Evolutionary conservation across 2,888 invertebrate species (phyloP).

Genomic region (Neoscelio sp.): DNA sequence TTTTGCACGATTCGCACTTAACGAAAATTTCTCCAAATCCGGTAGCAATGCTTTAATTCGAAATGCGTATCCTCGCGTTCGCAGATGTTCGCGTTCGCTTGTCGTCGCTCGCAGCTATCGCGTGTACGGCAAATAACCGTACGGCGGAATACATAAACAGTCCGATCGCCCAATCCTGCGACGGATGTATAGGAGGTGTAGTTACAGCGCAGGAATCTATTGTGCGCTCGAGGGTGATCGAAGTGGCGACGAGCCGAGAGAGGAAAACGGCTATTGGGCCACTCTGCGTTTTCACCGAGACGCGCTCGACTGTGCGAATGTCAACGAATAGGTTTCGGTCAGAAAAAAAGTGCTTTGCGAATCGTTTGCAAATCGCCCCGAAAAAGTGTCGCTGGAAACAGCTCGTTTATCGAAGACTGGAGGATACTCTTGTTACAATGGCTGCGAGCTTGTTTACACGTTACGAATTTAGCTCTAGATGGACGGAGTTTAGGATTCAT

Average conservation of each 20-base stretch:
- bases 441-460: conserved; percentile 37
- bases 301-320: conserved; percentile 26
- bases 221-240: conserved; percentile 73
- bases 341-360: conserved; percentile 36
- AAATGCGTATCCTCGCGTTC: conserved; percentile 41
- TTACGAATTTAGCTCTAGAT: conserved; percentile 19
- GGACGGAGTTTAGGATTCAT: conserved; percentile 19
- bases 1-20: not conserved
- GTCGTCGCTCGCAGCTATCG: conserved; percentile 60
- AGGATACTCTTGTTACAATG: conserved; percentile 6
- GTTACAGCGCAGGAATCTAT: conserved; percentile 77
- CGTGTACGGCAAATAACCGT: conserved; percentile 78
- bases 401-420: not conserved
- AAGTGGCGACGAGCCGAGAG: conserved; percentile 55
- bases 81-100: conserved; percentile 48
- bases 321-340: conserved; percentile 28
- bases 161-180: conserved; percentile 76
- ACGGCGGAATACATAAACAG: conserved; percentile 79
- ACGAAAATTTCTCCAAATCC: conserved; percentile 35
- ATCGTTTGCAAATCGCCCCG: conserved; percentile 31
- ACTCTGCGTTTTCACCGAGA: conserved; percentile 49
- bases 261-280: conserved; percentile 50
- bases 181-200: conserved; percentile 72
- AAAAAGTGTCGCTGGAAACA: conserved; percentile 43
- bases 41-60: conserved; percentile 49